These are phyloP conservation scores for Sebastolobus alascanus DNA, from an alignment of 2,797 vertebrate genomes.

Conservation along the genomic window DNA sequence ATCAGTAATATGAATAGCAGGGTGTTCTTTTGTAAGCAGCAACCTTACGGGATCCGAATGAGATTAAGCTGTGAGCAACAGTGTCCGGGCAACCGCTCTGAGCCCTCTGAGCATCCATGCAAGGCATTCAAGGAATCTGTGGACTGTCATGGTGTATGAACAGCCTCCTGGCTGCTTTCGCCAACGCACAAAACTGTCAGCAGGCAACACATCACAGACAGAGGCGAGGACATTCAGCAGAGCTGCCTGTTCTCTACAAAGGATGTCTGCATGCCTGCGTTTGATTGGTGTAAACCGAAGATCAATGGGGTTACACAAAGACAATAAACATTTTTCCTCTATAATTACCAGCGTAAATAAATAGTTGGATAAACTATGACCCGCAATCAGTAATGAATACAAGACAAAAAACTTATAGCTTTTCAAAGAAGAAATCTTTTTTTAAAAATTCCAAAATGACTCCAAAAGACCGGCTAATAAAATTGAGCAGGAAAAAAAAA, in stretches of 20 bases:
- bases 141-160: conserved; percentile 69
- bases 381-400: background rate
- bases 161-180: conserved; percentile 59
- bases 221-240: conserved; percentile 59
- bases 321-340: conserved; percentile 27
- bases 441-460: background rate
- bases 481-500: background rate
- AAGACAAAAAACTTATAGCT: background rate
- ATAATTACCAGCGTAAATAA: conserved; percentile 33
- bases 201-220: conserved; percentile 63
- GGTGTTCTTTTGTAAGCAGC: conserved; percentile 45
- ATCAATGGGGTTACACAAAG: conserved; percentile 36
- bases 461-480: background rate
- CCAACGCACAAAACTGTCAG: conserved; percentile 69
- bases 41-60: conserved; percentile 40
- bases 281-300: conserved; percentile 51
- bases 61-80: conserved; percentile 66
- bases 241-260: conserved; percentile 48
- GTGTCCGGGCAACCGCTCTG: conserved; percentile 62
- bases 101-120: conserved; percentile 57
- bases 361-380: conserved; percentile 23
- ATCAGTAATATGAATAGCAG: conserved; percentile 41
- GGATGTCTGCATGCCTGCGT: conserved; percentile 47
- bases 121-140: conserved; percentile 73
- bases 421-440: background rate